A percentile compares a stretch with the other conserved stretches of the same genome.
Evolutionary conservation across 1,140 invertebrate species (phyloP).

Genomic region (Eciton burchellii): DNA sequence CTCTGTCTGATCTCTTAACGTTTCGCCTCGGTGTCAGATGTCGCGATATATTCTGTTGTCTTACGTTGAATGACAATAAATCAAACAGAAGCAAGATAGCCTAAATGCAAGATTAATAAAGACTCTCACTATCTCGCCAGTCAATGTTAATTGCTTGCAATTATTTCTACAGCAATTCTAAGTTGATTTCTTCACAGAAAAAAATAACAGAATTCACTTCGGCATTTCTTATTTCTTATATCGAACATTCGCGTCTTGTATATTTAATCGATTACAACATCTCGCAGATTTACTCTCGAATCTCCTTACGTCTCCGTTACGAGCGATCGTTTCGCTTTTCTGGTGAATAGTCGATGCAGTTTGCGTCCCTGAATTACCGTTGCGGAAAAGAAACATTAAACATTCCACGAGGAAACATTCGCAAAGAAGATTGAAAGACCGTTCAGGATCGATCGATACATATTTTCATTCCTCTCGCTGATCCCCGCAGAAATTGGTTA

Average conservation of each 20-base stretch:
- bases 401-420: no score
- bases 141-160: neutral
- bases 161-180: neutral
- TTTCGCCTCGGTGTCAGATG: slow-evolving; percentile 16
- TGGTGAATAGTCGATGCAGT: no score
- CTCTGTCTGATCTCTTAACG: neutral
- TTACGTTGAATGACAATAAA: neutral
- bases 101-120: neutral
- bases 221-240: neutral
- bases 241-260: neutral
- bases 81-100: neutral
- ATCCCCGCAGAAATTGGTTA: no score
- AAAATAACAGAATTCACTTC: no score
- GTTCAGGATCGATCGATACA: no score
- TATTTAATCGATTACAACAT: neutral
- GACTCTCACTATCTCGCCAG: neutral
- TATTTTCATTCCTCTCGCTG: no score
- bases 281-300: no score
- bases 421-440: no score
- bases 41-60: neutral
- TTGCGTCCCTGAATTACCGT: no score
- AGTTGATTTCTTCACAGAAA: neutral
- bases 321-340: no score
- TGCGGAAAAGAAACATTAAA: no score
- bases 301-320: no score